Percentiles rank a stretch among this genome's conserved stretches.
Evolutionary conservation across 2,888 invertebrate species (phyloP).

Genomic region (Andrena haemorrhoa): DNA sequence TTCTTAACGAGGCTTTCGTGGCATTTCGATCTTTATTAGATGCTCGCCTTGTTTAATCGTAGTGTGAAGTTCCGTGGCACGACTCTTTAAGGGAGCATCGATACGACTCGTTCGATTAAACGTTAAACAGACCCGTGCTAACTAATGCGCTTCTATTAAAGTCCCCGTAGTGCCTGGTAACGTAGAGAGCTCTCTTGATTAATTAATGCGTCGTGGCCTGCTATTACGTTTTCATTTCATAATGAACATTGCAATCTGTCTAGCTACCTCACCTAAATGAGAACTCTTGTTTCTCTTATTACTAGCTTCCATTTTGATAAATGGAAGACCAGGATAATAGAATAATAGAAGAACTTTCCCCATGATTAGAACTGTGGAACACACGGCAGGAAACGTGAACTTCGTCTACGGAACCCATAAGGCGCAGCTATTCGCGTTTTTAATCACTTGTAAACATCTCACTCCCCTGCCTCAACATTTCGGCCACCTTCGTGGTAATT

Average conservation of each 20-base stretch:
- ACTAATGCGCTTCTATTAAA: too few species aligned
- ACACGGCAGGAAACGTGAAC: too few species aligned
- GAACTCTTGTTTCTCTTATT: neutral
- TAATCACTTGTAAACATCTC: neutral
- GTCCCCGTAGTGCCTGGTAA: neutral
- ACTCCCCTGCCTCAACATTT: neutral
- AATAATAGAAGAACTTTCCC: too few species aligned
- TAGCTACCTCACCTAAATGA: neutral
- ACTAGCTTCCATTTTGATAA: neutral
- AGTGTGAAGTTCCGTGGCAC: neutral
- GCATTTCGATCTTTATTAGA: neutral
- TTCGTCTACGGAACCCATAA: too few species aligned
- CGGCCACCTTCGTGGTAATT: neutral
- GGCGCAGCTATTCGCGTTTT: neutral
- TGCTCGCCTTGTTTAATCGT: neutral
- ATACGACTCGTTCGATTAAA: neutral
- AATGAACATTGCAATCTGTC: constrained; percentile 5
- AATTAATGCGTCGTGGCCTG: neutral
- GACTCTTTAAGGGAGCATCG: neutral
- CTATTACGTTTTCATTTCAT: neutral
- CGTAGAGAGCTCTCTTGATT: neutral
- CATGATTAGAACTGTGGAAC: too few species aligned
- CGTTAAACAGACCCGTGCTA: neutral
- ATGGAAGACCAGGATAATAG: too few species aligned
- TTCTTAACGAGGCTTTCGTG: neutral